phyloP scores from a whole-genome alignment of 1,140 invertebrate genomes.

The Meteorus sp. region DNA sequence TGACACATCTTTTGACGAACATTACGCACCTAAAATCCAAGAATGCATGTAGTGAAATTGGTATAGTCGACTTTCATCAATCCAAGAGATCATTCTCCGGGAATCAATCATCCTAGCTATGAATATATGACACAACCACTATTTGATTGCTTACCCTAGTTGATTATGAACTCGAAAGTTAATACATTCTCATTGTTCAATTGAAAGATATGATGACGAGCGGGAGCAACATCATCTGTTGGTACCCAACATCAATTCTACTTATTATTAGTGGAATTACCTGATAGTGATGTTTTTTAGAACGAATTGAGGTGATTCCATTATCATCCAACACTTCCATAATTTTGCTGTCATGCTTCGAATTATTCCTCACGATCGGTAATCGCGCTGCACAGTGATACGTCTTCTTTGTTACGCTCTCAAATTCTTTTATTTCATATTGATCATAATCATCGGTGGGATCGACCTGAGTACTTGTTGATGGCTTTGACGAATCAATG shows the following conservation, averaged over 20 bases:
- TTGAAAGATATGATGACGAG: no score
- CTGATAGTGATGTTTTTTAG: conserved; percentile 32
- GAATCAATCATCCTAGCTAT: no score
- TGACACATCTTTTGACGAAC: conserved; percentile 34
- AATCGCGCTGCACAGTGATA: conserved; percentile 32
- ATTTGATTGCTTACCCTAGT: no score
- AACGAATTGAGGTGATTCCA: conserved; percentile 24
- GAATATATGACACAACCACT: no score
- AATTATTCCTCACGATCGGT: conserved; percentile 22
- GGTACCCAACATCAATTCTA: background rate
- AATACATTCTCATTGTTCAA: no score
- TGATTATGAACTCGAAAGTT: no score
- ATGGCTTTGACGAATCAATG: conserved; percentile 26
- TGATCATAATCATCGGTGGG: conserved; percentile 33
- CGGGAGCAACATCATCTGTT: no score
- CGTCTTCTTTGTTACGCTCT: conserved; percentile 31
- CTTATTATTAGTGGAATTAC: conserved; percentile 15
- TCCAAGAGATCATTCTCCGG: no score
- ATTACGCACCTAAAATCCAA: conserved; percentile 23
- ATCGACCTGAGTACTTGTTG: conserved; percentile 24
- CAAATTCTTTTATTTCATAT: conserved; percentile 30
- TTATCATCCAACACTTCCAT: conserved; percentile 32
- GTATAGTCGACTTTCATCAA: no score
- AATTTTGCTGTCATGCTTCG: conserved; percentile 27
- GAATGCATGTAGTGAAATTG: no score